Percentiles rank a stretch among this genome's conserved stretches.
These are phyloP conservation scores for Maccullochella peelii DNA, from an alignment of 2,113 vertebrate species.

Conservation along the genomic window DNA sequence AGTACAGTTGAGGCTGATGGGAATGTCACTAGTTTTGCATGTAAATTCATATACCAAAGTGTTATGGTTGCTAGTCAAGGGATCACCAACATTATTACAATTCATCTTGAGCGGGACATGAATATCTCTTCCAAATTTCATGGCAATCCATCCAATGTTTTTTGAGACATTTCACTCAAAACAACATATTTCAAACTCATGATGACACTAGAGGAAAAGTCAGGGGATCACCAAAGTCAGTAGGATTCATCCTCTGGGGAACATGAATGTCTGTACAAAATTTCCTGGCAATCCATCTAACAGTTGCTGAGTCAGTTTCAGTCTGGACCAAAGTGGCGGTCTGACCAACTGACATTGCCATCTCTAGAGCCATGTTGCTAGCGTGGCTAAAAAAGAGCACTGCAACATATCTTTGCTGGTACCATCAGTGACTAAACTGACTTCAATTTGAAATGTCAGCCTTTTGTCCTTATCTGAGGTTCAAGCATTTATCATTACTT, in stretches of 20 bases:
- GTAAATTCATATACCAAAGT: background rate
- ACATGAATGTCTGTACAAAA: background rate
- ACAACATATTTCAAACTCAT: background rate
- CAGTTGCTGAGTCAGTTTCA: background rate
- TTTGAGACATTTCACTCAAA: background rate
- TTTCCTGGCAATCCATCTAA: background rate
- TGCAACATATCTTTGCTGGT: background rate
- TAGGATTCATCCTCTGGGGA: background rate
- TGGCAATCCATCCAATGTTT: background rate
- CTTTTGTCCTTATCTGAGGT: constrained; percentile 13
- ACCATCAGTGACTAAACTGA: background rate
- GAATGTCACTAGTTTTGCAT: background rate
- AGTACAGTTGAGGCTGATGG: background rate
- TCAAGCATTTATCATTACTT: constrained; percentile 23
- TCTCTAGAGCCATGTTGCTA: background rate
- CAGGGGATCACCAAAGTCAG: background rate
- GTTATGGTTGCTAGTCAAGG: background rate
- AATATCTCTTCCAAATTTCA: background rate
- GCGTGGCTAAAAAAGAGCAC: constrained; percentile 6
- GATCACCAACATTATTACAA: too few species aligned
- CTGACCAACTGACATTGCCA: background rate
- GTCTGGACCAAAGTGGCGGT: background rate
- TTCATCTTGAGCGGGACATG: background rate
- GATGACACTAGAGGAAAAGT: background rate
- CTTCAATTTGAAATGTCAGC: background rate